Base-by-base conservation (phyloP, 2,113 vertebrate species). In the Alethe castanea region DNA sequence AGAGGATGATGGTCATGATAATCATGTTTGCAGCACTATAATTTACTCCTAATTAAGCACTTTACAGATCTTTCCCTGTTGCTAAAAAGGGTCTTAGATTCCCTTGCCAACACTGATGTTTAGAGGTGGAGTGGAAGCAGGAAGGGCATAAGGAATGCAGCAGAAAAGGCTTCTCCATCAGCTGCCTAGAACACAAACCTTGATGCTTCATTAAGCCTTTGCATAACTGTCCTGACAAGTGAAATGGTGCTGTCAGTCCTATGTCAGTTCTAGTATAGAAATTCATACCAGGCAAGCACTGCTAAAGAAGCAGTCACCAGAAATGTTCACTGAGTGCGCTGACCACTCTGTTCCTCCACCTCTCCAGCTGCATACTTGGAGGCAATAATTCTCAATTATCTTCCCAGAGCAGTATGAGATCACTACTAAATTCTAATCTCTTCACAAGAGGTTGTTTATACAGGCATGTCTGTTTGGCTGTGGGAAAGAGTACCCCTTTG, bases 211-310 rank as follows among this genome's bases (percentile, higher is more conserved):
- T 81, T 84, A 92, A 86, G 73, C n/a, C 54, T 92, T 96, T 76
- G 47, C 60, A 74, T 52, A 83, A 48, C 61, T 60, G 53, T 71
- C 25, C 35, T 82, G 67, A 24, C 36, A 57, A 62, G 12, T 31
- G 22, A 94, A 92, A 86, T 56, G 45, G 26, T 93, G 70, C 84
- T 65, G 62, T 61, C 79, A 94, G 77, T 85, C 81, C 88, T 84
- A 6, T 64, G 16, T 57, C 77, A 92, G 78, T 45, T n/a, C 47
- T 36, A 31, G 40, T 54, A 13, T 22, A 44, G 82, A 71, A 85
- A 92, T 59, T 61, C 35, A 71, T 84, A 69, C 48, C n/a, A 93
- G 47, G 53, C 70, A 76, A 44, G 47, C 35, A 73, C 72, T 73
- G 57, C 90, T 66, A 81, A 81, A 88, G 84, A 44, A 91, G 57